Conservation (phyloP, 30 jellyfish, hydroid and myxozoan genomes). For the Mastigias papua region DNA sequence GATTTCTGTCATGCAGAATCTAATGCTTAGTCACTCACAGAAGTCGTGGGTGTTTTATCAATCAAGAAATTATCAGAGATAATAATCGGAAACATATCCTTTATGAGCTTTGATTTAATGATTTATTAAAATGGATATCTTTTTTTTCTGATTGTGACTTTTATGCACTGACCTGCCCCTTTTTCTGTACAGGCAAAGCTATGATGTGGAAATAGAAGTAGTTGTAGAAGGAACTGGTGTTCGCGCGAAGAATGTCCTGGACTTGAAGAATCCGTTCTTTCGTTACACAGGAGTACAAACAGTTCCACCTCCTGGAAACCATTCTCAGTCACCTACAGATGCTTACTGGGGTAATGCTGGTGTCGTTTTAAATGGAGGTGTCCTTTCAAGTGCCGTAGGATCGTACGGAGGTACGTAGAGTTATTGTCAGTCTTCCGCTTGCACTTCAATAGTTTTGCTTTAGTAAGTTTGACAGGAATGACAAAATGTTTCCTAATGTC, state of each 20-base stretch:
- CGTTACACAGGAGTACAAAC: conserved; percentile 94
- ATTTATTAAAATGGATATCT: too few relatives aligned
- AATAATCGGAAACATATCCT: too few relatives aligned
- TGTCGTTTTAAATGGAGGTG: conserved; percentile 92
- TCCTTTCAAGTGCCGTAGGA: conserved; percentile 59
- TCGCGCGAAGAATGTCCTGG: conserved; percentile 85
- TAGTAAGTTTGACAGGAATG: neutral
- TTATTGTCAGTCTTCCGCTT: conserved; percentile 50
- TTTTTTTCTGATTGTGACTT: too few relatives aligned
- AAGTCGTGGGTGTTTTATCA: too few relatives aligned
- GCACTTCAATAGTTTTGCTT: neutral
- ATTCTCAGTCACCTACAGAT: conserved; percentile 93
- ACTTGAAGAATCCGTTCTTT: conserved; percentile 94
- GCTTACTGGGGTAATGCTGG: conserved; percentile 96
- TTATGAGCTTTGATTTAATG: too few relatives aligned
- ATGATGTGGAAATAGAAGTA: conserved; percentile 97
- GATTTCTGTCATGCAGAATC: neutral
- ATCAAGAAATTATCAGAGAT: too few relatives aligned
- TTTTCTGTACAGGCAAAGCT: conserved; percentile 86
- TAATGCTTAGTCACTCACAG: too few relatives aligned
- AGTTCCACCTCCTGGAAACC: conserved; percentile 93
- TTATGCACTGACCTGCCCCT: too few relatives aligned
- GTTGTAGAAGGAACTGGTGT: conserved; percentile 97
- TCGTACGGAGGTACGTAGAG: conserved; percentile 82
- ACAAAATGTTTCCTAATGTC: neutral